Evolutionary conservation across 1,140 invertebrate genomes (phyloP), one percentile per base, ranked within the genome.

Genomic region (Elymnias hypermnestra): DNA sequence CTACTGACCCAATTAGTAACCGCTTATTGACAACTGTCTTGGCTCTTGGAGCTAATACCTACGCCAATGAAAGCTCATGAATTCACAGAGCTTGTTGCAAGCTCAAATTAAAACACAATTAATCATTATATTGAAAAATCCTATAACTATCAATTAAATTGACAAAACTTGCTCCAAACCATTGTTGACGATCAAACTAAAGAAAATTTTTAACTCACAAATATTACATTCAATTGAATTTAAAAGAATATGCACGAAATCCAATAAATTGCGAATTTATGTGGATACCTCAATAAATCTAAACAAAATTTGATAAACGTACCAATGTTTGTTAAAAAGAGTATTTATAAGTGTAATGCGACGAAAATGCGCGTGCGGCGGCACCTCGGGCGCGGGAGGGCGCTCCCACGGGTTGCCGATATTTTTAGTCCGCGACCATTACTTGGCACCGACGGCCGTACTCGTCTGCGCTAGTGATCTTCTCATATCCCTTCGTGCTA

Each of bases 331-430:
- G 29, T 17, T 47, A 18, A 41, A 48, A 41, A 41, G 38, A 13
- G 29, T 41, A 65, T 47, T 36, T 42, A 61, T 57, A 58, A 22
- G 63, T 64, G 61, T 79, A 71, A 72, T 73, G 72, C 63, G 74
- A 77, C 72, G 72, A 85, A 63, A 79, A 79, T 76, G 74, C 70
- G 74, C 70, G 60, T 66, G 68, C 66, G 69, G 52, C 72, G 72
- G 69, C 70, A 79, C 73, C 68, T 71, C 75, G 62, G 62, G 76
- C 77, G 82, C 82, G 79, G 82, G 82, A 85, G 82, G 82, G 82
- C 82, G 82, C 78, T 85, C 82, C 82, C 81, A 84, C 81, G 81
- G 81, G 78, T 84, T 84, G 74, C 74, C 67, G 78, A 81, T 84
- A 84, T 84, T 84, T 84, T 84, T 84, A 84, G 81, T 84, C 64